phyloP scores from a whole-genome alignment of 2,113 vertebrate genomes.

The Saguinus midas region DNA sequence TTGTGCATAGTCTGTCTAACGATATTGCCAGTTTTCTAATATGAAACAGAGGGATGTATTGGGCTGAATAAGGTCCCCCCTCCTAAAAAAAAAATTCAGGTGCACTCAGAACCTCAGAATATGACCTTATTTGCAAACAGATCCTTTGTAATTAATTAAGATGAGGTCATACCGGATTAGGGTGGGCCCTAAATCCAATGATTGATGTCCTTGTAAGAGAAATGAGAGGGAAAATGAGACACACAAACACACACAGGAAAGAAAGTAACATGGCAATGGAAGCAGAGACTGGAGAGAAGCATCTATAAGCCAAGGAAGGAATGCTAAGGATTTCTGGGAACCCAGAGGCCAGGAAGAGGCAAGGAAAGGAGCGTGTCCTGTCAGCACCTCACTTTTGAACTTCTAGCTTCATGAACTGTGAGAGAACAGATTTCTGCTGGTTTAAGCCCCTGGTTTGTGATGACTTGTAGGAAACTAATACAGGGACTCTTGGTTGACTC shows the following conservation, averaged over 20 bases:
- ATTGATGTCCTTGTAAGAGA: not conserved
- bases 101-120: not conserved
- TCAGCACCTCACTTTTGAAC: not conserved
- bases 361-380: not conserved
- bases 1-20: not conserved
- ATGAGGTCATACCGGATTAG: not conserved
- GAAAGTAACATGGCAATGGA: not conserved
- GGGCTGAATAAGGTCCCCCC: not conserved
- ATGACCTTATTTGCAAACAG: not conserved
- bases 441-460: not conserved
- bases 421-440: not conserved
- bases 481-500: not conserved
- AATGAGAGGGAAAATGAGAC: not conserved
- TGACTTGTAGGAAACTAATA: not conserved
- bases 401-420: not conserved
- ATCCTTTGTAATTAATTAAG: not conserved
- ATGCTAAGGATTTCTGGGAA: not conserved
- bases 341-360: not conserved
- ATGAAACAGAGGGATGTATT: not conserved
- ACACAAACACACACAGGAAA: not conserved
- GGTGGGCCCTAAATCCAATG: not conserved
- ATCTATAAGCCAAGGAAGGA: not conserved
- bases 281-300: not conserved
- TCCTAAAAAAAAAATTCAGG: not conserved
- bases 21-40: not conserved